These are phyloP conservation scores for Gavia stellata DNA, from an alignment of 2,113 vertebrate species.

Conservation along the genomic window DNA sequence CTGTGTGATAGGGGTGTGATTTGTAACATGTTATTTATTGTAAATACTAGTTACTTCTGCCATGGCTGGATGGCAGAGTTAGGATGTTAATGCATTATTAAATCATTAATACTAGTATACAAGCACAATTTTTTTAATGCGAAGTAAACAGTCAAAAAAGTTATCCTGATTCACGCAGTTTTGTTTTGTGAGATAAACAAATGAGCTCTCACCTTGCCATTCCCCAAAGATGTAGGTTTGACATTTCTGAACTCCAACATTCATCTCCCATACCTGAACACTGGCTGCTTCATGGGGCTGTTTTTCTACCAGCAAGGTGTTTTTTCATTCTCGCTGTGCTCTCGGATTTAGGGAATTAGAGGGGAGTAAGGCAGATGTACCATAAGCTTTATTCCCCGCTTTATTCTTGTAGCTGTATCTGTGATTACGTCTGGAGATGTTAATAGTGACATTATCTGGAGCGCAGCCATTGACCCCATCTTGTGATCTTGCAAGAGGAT, in stretches of 20 bases:
- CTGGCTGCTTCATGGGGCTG: background rate
- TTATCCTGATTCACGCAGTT: background rate
- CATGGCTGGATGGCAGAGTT: background rate
- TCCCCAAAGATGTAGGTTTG: background rate
- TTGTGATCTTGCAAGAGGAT: constrained; percentile 6
- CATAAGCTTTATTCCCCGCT: background rate
- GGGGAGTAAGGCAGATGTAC: background rate
- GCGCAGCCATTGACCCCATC: background rate
- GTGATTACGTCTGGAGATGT: background rate
- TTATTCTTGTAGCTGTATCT: background rate
- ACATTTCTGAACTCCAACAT: background rate
- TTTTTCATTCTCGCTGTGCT: background rate
- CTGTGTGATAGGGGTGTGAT: background rate
- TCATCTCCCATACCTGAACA: background rate
- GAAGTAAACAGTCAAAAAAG: background rate
- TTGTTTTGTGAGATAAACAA: background rate
- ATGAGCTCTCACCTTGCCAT: background rate
- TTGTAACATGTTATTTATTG: background rate
- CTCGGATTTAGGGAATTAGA: constrained; percentile 2
- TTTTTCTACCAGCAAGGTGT: background rate
- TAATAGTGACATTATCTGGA: constrained; percentile 9
- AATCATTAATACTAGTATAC: background rate
- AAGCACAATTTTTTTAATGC: background rate
- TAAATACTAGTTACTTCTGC: background rate
- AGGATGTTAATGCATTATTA: background rate